Conservation (phyloP, 1,140 invertebrate species). For the Ridgeia piscesae region DNA sequence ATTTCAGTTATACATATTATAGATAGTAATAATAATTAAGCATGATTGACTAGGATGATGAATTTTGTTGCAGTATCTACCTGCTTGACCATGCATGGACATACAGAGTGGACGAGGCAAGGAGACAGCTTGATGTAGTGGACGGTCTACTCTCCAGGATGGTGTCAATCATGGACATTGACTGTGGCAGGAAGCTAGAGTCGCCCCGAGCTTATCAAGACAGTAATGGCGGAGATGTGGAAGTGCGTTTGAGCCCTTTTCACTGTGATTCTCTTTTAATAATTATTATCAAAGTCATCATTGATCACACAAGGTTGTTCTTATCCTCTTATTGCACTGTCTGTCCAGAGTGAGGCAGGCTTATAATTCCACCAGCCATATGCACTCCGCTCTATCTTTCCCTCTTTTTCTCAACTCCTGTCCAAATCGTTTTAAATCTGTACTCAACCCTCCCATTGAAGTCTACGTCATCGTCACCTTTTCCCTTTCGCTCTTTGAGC, state of each 20-base stretch:
- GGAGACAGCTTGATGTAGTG: slow-evolving; percentile 65
- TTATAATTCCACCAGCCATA: no score
- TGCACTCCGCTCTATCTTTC: no score
- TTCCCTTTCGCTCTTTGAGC: no score
- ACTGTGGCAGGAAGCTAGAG: slow-evolving; percentile 42
- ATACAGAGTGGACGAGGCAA: slow-evolving; percentile 69
- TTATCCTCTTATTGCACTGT: no score
- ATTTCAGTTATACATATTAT: no score
- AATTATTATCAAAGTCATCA: neutral
- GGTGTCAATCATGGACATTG: slow-evolving; percentile 71
- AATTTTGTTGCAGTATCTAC: slow-evolving; percentile 65
- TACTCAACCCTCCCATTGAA: no score
- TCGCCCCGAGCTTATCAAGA: slow-evolving; percentile 53
- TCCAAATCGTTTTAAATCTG: no score
- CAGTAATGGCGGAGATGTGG: neutral
- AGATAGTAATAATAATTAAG: no score
- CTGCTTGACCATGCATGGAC: slow-evolving; percentile 91
- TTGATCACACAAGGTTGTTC: neutral
- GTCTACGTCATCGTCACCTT: no score
- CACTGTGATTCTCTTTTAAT: slow-evolving; percentile 46
- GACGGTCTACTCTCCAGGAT: slow-evolving; percentile 72
- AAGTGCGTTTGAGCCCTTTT: neutral
- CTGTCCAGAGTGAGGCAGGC: neutral
- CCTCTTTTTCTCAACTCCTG: no score
- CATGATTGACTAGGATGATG: neutral